A percentile compares a stretch with the other conserved stretches of the same genome.
Evolutionary conservation across 2,113 vertebrate species (phyloP).

Genomic region (Lontra canadensis): DNA sequence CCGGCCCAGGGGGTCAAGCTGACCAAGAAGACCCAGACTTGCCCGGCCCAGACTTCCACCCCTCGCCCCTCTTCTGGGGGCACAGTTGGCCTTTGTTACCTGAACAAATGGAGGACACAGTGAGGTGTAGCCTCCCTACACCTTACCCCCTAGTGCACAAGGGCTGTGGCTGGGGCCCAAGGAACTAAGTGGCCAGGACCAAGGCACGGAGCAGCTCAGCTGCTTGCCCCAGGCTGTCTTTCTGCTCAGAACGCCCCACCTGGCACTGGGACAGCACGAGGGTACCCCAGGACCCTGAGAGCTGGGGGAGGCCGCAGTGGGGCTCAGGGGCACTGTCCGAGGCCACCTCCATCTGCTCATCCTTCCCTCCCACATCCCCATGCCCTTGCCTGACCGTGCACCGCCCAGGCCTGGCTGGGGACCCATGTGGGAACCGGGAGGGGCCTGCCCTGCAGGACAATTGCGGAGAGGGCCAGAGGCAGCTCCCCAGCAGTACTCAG

Average conservation of each 20-base stretch:
- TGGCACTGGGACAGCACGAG: background rate
- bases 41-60: background rate
- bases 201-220: background rate
- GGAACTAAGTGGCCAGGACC: background rate
- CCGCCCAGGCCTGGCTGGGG: background rate
- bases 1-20: background rate
- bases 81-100: background rate
- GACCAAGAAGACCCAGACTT: background rate
- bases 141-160: fast-evolving
- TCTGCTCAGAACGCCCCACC: background rate
- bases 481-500: background rate
- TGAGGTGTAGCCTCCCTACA: background rate
- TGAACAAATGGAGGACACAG: background rate
- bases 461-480: background rate
- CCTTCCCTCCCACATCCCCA: background rate
- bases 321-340: background rate
- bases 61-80: background rate
- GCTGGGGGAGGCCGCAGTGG: fast-evolving
- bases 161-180: background rate
- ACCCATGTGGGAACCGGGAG: too few species aligned
- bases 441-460: background rate
- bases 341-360: too few species aligned
- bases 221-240: background rate
- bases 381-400: background rate
- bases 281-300: background rate